phyloP scores from a whole-genome alignment of 2,113 vertebrate genomes.

The Oreochromis tanganicae region DNA sequence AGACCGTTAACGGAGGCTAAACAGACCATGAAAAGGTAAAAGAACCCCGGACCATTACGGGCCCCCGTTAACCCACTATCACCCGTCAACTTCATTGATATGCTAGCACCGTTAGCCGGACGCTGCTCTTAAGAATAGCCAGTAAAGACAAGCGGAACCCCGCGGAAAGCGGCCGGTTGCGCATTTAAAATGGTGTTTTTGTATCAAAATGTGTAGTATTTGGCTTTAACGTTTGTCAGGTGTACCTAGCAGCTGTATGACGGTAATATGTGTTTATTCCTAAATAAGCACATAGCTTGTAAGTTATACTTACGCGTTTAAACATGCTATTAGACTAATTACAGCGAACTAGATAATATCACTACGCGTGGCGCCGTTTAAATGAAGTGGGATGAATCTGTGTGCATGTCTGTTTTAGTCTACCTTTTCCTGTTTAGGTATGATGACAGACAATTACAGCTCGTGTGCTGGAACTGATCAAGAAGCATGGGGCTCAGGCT shows the following conservation, averaged over 20 bases:
- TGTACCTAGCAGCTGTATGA: background rate
- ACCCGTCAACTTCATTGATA: rapidly evolving
- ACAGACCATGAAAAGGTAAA: slow-evolving; percentile 25
- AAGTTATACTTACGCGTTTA: background rate
- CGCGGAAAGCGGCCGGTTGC: background rate
- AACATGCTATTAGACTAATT: background rate
- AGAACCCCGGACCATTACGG: background rate
- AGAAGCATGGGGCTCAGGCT: slow-evolving; percentile 62
- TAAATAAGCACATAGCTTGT: background rate
- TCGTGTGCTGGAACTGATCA: slow-evolving; percentile 9
- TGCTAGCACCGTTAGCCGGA: background rate
- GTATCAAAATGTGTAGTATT: background rate
- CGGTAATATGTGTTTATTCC: background rate
- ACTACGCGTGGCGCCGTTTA: background rate
- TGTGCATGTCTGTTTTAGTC: background rate
- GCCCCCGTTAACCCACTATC: rapidly evolving
- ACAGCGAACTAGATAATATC: background rate
- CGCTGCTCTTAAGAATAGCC: background rate
- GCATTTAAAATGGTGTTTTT: background rate
- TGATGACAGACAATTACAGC: slow-evolving; percentile 30
- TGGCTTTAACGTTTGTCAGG: background rate
- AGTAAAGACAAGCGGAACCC: no score
- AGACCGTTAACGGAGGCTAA: background rate
- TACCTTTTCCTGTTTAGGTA: slow-evolving; percentile 7
- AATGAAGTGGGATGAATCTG: background rate